These are phyloP conservation scores for Entomobrya proxima DNA, from an alignment of 2,888 invertebrate species.

Conservation along the genomic window DNA sequence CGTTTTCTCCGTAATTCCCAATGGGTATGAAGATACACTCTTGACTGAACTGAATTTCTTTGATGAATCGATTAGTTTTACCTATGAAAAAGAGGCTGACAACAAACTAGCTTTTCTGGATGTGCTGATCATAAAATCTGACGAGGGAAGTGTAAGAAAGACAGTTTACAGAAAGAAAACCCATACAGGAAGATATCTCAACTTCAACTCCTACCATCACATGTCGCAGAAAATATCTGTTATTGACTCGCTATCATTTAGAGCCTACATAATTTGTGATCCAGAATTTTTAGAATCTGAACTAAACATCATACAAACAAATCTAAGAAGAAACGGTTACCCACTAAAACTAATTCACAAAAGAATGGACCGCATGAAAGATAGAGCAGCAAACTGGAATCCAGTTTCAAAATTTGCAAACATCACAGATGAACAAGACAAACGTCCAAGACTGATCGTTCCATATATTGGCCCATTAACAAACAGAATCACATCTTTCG, in stretches of 20 bases:
- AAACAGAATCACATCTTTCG: not conserved
- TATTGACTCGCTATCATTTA: not conserved
- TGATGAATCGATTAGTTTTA: not conserved
- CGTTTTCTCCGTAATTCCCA: not conserved
- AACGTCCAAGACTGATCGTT: not conserved
- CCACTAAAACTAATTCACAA: not conserved
- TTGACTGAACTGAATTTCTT: not conserved
- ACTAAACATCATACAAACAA: not conserved
- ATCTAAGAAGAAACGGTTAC: not conserved
- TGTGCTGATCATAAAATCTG: not conserved
- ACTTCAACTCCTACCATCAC: slow-evolving; percentile 26
- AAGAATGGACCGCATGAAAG: not conserved
- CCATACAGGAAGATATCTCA: slow-evolving; percentile 20
- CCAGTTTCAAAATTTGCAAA: not conserved
- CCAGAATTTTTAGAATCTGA: not conserved
- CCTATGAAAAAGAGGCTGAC: not conserved
- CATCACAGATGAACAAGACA: not conserved
- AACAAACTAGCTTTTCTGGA: not conserved
- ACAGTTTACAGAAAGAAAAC: not conserved
- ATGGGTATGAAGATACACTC: not conserved
- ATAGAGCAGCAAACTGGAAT: not conserved
- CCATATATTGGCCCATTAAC: not conserved
- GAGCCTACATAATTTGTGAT: not conserved
- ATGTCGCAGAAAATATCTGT: slow-evolving; percentile 46
- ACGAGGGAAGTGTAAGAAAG: not conserved